Base-by-base conservation (phyloP, 2,797 vertebrate species). In the Eulemur albifrons region DNA sequence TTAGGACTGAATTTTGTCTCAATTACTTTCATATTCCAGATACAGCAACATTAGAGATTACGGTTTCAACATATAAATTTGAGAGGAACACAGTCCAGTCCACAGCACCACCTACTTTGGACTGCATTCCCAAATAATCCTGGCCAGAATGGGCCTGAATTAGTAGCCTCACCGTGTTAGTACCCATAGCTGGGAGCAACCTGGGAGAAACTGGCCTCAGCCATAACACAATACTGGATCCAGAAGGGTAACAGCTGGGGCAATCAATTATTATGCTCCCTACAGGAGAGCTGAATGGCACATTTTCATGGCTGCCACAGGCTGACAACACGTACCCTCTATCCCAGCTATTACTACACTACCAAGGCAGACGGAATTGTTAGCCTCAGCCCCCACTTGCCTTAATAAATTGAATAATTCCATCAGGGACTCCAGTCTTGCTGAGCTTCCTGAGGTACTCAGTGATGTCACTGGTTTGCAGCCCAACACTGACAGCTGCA, bases 361-460 rank as follows among this genome's bases (percentile, higher is more conserved):
- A 75, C 20, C 1, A 63, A n/a, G 12, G 18, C 14, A 27, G 35
- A 50, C 12, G 38, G 57, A 91, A 77, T 3, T 18, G 45, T 32
- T 18, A 48, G 20, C 25, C 54, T 43, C 10, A 30, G 35, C 20
- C 6, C 17, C 73, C 27, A 76, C 95, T 95, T 96, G 99, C 99
- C 99, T 99, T 99, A 94, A 99, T 99, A 96, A 99, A 99, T 98
- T 99, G 99, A 88, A 99, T 97, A 38, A 99, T 99, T 82, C 99
- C 99, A 40, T 99, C 99, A 0, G 99, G 99, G 40, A 99, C 99
- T 4, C 99, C 99, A 0, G 99, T 99, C 97, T 99, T 99, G 99
- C 99, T 99, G 96, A 99, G 99, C 96, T 99, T 99, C 98, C 99
- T 99, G 75, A 99, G 98, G 94, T 99, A 99, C 94, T 99, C 99